Base-by-base conservation (phyloP, 2,888 invertebrate genomes). In the Apotomis betuletana region DNA sequence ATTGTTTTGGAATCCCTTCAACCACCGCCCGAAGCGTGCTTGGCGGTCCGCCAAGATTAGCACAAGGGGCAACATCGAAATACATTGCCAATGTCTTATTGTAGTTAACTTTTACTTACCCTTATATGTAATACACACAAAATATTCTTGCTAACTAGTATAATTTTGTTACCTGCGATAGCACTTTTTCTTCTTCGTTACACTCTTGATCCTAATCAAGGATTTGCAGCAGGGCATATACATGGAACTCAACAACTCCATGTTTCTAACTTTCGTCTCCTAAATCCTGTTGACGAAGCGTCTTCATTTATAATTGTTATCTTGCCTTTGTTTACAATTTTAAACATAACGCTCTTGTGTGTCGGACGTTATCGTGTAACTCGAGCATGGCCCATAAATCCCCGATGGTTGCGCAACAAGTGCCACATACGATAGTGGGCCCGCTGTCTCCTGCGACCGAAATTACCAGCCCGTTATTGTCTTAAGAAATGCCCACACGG, bases 331-430 rank as follows among this genome's bases (percentile, higher is more conserved):
- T 87, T 87, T 85, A 80, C 78, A 75, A 49, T 77, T 80, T 74
- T 77, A 81, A 87, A 85, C 80, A 85, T 80, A 82, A 79, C 77
- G 74, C 74, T 75, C 73, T 75, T 75, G 74, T 73, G 82, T 84
- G 79, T 77, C 72, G 79, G 86, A 84, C 87, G 86, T 90, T 91
- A 92, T 91, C 92, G 80, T 86, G 88, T 89, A 89, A 90, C 86
- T 85, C 80, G 84, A 90, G 87, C 85, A 83, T 81, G 87, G 83
- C 88, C 85, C 86, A 90, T 90, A 91, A 90, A 90, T 90, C 89
- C 83, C 85, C 83, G 81, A 84, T 80, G 83, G 81, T 91, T 90
- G 88, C 89, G 89, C 89, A 91, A 91, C 89, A 89, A 90, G 87
- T 88, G 87, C 76, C 81, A 82, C 78, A 79, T 80, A 81, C 79